Percentiles rank a stretch among this genome's conserved stretches.
Evolutionary conservation across 2,113 vertebrate genomes (phyloP).

Genomic region (Entomyzon cyanotis): DNA sequence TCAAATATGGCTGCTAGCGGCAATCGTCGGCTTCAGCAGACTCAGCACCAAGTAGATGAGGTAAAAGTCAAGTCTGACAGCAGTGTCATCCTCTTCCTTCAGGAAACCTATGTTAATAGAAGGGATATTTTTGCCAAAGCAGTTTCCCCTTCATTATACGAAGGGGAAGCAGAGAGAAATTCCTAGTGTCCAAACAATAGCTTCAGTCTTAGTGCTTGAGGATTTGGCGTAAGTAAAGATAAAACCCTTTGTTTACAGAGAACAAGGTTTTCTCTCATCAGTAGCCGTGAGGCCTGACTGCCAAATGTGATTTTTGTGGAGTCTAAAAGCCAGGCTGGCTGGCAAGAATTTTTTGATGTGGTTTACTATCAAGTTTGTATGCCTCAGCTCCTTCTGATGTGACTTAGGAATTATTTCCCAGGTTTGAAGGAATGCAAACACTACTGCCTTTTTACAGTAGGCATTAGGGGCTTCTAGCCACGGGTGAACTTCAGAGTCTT

Average conservation of each 20-base stretch:
- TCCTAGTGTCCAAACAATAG: neutral
- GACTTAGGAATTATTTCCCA: neutral
- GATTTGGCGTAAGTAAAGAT: neutral
- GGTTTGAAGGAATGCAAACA: neutral
- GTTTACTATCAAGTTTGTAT: neutral
- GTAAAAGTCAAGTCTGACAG: conserved; percentile 32
- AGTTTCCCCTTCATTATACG: neutral
- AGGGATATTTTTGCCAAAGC: neutral
- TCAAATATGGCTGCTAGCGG: conserved; percentile 57
- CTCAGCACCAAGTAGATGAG: conserved; percentile 82
- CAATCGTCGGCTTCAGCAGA: conserved; percentile 79
- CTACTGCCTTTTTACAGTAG: neutral
- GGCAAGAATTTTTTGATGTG: neutral
- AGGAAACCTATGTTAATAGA: neutral
- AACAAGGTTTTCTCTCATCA: neutral
- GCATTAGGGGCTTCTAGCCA: neutral
- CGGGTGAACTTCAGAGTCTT: neutral
- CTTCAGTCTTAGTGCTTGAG: neutral
- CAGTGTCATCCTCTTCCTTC: neutral
- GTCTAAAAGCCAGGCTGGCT: neutral
- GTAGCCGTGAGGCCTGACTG: neutral
- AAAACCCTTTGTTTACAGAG: neutral
- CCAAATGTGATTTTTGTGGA: neutral
- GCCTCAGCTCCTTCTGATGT: neutral
- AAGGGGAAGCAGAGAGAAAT: neutral